Conservation (phyloP, 2,888 invertebrate species). For the Caenorhabditis macrosperma region DNA sequence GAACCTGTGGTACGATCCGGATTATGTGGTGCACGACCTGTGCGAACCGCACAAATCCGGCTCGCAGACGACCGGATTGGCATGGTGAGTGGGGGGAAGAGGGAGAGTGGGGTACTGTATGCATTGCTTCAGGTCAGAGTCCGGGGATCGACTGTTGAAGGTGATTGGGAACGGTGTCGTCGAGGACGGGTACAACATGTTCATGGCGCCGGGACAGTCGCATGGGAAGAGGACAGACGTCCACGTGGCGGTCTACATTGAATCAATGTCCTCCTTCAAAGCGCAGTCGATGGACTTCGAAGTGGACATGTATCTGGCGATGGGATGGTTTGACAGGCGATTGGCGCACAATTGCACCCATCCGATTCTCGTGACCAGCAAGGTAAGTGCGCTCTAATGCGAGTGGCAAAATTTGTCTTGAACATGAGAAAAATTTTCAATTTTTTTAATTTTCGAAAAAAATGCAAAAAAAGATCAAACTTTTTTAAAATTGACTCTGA, state of each 20-base stretch:
- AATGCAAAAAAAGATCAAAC: no score
- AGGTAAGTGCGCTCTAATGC: no score
- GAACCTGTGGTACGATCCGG: slow-evolving; percentile 67
- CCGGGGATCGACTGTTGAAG: slow-evolving; percentile 76
- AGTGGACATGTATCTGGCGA: slow-evolving; percentile 80
- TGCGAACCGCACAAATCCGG: slow-evolving; percentile 76
- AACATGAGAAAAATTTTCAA: no score
- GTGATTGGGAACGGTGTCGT: slow-evolving; percentile 77
- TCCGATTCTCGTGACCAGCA: slow-evolving; percentile 77
- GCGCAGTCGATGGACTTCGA: slow-evolving; percentile 80
- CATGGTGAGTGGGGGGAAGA: slow-evolving; percentile 73
- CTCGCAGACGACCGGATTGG: slow-evolving; percentile 66
- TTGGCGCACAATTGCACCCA: slow-evolving; percentile 80
- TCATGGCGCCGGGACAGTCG: slow-evolving; percentile 77
- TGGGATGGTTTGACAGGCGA: slow-evolving; percentile 79
- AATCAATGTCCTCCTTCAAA: slow-evolving; percentile 80
- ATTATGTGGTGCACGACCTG: slow-evolving; percentile 71
- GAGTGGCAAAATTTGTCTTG: no score
- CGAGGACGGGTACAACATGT: slow-evolving; percentile 78
- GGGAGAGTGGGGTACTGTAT: background rate
- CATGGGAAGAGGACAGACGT: slow-evolving; percentile 74
- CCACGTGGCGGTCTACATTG: slow-evolving; percentile 79
- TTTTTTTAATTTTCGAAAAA: no score
- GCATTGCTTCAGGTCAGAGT: slow-evolving; percentile 71
- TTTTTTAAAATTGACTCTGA: no score